These are phyloP conservation scores for Villa cingulata DNA, from an alignment of 2,888 invertebrate species.

Conservation along the genomic window DNA sequence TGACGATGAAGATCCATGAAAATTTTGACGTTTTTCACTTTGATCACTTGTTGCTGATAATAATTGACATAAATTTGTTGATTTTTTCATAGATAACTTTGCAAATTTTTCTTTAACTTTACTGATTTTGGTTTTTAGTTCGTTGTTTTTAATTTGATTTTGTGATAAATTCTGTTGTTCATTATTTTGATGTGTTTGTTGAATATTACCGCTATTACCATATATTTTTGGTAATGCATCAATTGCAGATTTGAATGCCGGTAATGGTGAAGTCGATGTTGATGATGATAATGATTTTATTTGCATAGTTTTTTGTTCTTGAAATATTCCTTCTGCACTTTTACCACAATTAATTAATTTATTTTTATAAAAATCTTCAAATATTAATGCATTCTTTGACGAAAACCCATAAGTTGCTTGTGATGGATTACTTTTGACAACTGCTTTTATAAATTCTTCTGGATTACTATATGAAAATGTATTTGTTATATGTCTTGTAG, in stretches of 20 bases:
- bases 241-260: not conserved
- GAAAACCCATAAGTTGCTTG: not conserved
- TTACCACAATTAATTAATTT: too few species aligned
- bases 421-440: not conserved
- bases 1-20: not conserved
- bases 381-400: not conserved
- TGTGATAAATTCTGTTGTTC: not conserved
- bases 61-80: too few species aligned
- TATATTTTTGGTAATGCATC: not conserved
- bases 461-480: not conserved
- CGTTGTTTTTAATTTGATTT: not conserved
- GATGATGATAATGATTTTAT: too few species aligned
- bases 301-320: too few species aligned
- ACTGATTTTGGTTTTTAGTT: not conserved
- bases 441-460: not conserved
- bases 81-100: not conserved
- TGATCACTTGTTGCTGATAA: not conserved
- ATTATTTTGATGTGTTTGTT: not conserved
- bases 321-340: too few species aligned
- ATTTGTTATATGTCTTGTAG: not conserved
- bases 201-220: too few species aligned
- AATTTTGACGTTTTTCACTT: not conserved
- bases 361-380: not conserved
- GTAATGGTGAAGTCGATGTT: not conserved
- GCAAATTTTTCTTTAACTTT: not conserved